Base-by-base conservation (phyloP, 2,888 invertebrate species). In the Bibio marci region DNA sequence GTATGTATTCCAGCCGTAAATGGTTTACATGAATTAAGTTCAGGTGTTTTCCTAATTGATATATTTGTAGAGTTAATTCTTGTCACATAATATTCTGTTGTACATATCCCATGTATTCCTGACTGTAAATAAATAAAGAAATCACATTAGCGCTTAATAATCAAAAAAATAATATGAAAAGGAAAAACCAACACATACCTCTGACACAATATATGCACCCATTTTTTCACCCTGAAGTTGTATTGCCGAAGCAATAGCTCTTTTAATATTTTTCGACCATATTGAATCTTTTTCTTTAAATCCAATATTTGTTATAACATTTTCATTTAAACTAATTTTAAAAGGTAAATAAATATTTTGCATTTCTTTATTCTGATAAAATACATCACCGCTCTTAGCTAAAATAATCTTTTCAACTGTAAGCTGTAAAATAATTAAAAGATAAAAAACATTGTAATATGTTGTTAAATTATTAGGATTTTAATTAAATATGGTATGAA, bases 211-310 rank as follows among this genome's bases (percentile, higher is more conserved):
- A 49, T 59, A 64, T 5, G 64, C 63, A 2, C 63, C 64, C 1
- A 51, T 53, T 18, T 58, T 52, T 37, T 56, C 56, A 27, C 58
- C 55, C 33, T 73, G 72, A 25, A 78, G 55, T 49, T 78, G 76
- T 25, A 78, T 64, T 44, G 72, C 71, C 13, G 73, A 66, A 2
- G 75, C 72, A 33, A 79, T 62, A 2, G 74, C 77, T 36, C 77
- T 59, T 51, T 78, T 78, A 40, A 79, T 65, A 50, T 79, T 79
- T 17, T 68, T 69, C 0, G 73, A 67, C 78, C 78, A 79, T 2
- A 65, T 59, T 1, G 73, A 69, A 47, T 75, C 76, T 19, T 55
- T 53, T 3, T 62, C 58, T 44, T 61, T 61, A 39, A 61, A 61
- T 15, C 57, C 46, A 44, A 61, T 46, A 47, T 59, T 19, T 4